A percentile compares a stretch with the other conserved stretches of the same genome.
These are phyloP conservation scores for Cyprinella venusta DNA, from an alignment of 2,797 vertebrate species.

Conservation along the genomic window DNA sequence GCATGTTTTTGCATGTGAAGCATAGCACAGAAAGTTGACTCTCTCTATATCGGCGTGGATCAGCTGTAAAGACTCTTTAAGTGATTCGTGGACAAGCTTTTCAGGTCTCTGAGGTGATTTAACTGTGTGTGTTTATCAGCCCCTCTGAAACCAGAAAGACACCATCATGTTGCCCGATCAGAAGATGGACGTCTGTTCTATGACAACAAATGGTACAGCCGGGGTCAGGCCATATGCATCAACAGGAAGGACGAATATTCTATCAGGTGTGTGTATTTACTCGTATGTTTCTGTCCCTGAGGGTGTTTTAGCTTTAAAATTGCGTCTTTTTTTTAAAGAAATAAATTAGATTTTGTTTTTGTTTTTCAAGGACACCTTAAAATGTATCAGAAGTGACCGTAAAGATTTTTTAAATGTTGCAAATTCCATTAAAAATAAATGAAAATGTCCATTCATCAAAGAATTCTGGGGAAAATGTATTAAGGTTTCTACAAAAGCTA, in stretches of 20 bases:
- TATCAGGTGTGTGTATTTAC: slow-evolving; percentile 79
- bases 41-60: neutral
- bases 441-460: neutral
- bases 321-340: no score
- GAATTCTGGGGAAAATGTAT: neutral
- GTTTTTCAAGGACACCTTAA: no score
- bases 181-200: slow-evolving; percentile 96
- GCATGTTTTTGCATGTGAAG: neutral
- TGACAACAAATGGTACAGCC: slow-evolving; percentile 95
- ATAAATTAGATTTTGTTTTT: no score
- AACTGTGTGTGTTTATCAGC: slow-evolving; percentile 48
- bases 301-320: neutral
- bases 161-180: slow-evolving; percentile 89
- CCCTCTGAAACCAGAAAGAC: slow-evolving; percentile 84
- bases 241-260: slow-evolving; percentile 97
- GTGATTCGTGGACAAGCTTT: neutral
- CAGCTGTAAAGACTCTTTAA: neutral
- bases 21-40: neutral
- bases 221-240: slow-evolving; percentile 95
- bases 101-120: neutral
- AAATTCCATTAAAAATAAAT: neutral
- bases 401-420: neutral
- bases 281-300: neutral
- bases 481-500: neutral
- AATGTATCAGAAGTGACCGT: neutral